A percentile compares a stretch with the other conserved stretches of the same genome.
Conservation (phyloP, 2,888 invertebrate species). For the Trichogramma dendrolimi region DNA sequence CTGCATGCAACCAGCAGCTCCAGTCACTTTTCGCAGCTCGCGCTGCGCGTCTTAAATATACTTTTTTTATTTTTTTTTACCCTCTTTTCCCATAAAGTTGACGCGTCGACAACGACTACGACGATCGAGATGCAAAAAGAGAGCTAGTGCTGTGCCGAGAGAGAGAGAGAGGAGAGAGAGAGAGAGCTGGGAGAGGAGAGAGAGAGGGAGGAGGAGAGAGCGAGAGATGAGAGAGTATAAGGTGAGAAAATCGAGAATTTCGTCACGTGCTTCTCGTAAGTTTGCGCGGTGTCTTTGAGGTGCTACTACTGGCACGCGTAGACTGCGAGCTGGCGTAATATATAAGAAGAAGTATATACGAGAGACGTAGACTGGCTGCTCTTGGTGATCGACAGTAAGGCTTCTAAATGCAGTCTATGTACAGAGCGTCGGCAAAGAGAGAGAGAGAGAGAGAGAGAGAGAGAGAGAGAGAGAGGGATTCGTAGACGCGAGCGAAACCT, state of each 20-base stretch:
- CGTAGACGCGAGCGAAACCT: too few species aligned
- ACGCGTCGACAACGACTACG: neutral
- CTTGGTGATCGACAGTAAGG: too few species aligned
- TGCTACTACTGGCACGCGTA: slow-evolving; percentile 36
- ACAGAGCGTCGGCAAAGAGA: slow-evolving; percentile 16
- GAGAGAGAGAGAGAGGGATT: neutral
- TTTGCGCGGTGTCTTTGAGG: slow-evolving; percentile 42
- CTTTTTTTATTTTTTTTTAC: slow-evolving; percentile 16
- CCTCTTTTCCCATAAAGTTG: slow-evolving; percentile 7
- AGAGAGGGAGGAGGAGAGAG: slow-evolving; percentile 16
- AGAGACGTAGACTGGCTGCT: neutral
- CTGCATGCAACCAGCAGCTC: neutral
- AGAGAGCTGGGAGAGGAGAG: slow-evolving; percentile 22
- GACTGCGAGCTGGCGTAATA: slow-evolving; percentile 15
- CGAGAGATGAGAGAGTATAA: slow-evolving; percentile 21
- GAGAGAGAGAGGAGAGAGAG: slow-evolving; percentile 15
- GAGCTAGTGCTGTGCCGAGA: slow-evolving; percentile 14
- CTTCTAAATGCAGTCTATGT: too few species aligned
- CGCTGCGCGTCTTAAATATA: too few species aligned
- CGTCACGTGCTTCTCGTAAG: slow-evolving; percentile 49
- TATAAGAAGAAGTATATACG: slow-evolving; percentile 9
- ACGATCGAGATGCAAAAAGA: neutral
- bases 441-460: slow-evolving; percentile 9
- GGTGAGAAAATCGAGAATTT: slow-evolving; percentile 39
- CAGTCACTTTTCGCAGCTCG: too few species aligned